These are phyloP conservation scores for Oryzias curvinotus DNA, from an alignment of 2,113 vertebrate genomes.

Conservation along the genomic window DNA sequence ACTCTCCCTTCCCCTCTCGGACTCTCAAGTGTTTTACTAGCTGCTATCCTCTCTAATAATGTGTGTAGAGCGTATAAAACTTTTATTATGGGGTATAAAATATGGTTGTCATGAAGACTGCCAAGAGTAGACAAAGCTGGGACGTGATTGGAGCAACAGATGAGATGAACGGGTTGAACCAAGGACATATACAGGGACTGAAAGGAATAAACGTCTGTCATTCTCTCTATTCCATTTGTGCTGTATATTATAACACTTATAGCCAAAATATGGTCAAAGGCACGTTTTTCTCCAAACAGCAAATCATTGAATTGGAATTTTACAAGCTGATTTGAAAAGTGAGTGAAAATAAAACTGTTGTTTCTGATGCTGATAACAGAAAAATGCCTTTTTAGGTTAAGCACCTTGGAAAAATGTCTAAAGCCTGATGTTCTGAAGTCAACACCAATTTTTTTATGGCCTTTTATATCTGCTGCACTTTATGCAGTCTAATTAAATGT, in stretches of 20 bases:
- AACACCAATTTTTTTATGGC: constrained; percentile 36
- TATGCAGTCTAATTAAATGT: constrained; percentile 68
- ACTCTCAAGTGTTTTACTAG: constrained; percentile 72
- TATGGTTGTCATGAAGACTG: constrained; percentile 65
- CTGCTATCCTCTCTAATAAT: constrained; percentile 77
- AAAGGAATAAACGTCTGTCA: constrained; percentile 40
- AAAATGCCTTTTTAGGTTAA: constrained; percentile 43
- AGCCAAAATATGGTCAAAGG: not conserved
- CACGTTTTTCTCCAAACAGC: no score
- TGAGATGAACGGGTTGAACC: constrained; percentile 63
- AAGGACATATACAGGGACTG: constrained; percentile 47
- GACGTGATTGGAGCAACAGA: constrained; percentile 64
- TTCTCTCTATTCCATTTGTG: constrained; percentile 34
- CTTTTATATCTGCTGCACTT: constrained; percentile 68
- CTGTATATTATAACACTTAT: constrained; percentile 4
- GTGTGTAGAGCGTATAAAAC: constrained; percentile 76
- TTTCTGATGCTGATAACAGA: constrained; percentile 12
- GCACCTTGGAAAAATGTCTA: constrained; percentile 26
- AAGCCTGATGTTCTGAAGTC: constrained; percentile 36
- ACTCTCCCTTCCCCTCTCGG: constrained; percentile 50
- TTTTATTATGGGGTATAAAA: constrained; percentile 76
- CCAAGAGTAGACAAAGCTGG: constrained; percentile 46
- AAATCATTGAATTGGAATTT: no score
- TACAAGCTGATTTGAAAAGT: constrained; percentile 21
- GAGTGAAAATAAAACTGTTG: not conserved